Evolutionary conservation across 2,113 vertebrate genomes (phyloP).

Genomic region (Zingel zingel): DNA sequence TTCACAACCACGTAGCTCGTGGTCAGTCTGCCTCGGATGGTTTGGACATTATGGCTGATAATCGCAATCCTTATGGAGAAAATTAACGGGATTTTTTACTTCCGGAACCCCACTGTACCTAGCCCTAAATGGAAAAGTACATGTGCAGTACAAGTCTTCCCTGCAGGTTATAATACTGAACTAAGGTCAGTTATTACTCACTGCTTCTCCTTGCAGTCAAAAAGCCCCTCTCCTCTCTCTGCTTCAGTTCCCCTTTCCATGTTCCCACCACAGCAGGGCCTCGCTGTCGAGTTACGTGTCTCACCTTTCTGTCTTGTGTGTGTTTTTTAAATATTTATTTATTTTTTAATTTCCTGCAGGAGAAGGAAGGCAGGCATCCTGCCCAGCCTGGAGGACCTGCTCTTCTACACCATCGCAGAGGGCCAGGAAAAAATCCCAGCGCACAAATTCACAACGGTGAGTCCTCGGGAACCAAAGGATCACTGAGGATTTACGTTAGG

Average conservation of each 20-base stretch:
- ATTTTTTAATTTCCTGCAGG: constrained; percentile 76
- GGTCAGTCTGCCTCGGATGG: too few relatives aligned
- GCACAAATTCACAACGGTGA: constrained; percentile 98
- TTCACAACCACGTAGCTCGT: too few relatives aligned
- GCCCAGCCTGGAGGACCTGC: constrained; percentile 97
- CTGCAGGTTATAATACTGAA: constrained; percentile 11
- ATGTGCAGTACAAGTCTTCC: background rate
- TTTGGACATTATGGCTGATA: too few relatives aligned
- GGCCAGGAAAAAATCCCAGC: constrained; percentile 98
- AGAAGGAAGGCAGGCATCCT: constrained; percentile 95
- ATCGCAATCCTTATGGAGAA: too few relatives aligned
- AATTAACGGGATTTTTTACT: too few relatives aligned
- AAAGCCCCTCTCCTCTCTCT: constrained; percentile 33
- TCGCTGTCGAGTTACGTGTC: background rate
- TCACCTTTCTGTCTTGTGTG: constrained; percentile 18
- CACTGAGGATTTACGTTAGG: background rate
- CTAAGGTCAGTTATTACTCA: constrained; percentile 43
- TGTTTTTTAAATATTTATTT: background rate
- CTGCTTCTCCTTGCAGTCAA: constrained; percentile 63
- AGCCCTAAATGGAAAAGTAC: constrained; percentile 3
- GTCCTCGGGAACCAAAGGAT: constrained; percentile 37
- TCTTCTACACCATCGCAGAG: constrained; percentile 99
- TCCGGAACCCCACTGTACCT: too few relatives aligned
- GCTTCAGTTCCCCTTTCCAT: constrained; percentile 43
- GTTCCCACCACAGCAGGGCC: background rate